These are phyloP conservation scores for Ptychadena robeensis DNA, from an alignment of 2,797 vertebrate species.

Conservation along the genomic window DNA sequence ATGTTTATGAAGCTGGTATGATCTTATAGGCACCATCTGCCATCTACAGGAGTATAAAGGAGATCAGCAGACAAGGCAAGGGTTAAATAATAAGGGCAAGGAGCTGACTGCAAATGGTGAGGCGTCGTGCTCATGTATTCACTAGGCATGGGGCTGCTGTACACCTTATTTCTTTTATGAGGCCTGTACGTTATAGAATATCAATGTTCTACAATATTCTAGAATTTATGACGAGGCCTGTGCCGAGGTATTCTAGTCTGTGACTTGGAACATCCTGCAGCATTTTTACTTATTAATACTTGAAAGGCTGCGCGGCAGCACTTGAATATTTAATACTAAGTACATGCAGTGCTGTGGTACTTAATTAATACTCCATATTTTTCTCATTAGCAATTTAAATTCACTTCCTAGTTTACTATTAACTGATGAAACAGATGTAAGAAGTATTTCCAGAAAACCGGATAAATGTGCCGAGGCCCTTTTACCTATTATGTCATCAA, in stretches of 20 bases:
- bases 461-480: not conserved
- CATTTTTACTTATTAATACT: conserved; percentile 35
- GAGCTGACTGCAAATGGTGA: not conserved
- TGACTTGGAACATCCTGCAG: conserved; percentile 18
- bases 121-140: not conserved
- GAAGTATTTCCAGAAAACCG: conserved; percentile 3
- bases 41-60: not conserved
- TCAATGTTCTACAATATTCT: not conserved
- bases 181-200: conserved; percentile 4
- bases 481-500: not conserved
- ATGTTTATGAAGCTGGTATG: no score
- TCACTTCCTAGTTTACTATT: not conserved
- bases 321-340: conserved; percentile 37
- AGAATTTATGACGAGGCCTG: not conserved
- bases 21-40: not conserved
- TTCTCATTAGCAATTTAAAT: conserved; percentile 4
- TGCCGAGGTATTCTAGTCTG: not conserved
- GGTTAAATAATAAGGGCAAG: not conserved
- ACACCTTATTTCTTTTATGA: not conserved
- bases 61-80: not conserved
- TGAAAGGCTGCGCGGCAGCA: conserved; percentile 10
- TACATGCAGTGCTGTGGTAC: conserved; percentile 4
- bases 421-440: not conserved
- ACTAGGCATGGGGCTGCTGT: not conserved
- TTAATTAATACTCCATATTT: conserved; percentile 33